Percentiles rank a stretch among this genome's conserved stretches.
phyloP scores from a whole-genome alignment of 2,797 vertebrate species.

The Oreonectes daqikongensis region DNA sequence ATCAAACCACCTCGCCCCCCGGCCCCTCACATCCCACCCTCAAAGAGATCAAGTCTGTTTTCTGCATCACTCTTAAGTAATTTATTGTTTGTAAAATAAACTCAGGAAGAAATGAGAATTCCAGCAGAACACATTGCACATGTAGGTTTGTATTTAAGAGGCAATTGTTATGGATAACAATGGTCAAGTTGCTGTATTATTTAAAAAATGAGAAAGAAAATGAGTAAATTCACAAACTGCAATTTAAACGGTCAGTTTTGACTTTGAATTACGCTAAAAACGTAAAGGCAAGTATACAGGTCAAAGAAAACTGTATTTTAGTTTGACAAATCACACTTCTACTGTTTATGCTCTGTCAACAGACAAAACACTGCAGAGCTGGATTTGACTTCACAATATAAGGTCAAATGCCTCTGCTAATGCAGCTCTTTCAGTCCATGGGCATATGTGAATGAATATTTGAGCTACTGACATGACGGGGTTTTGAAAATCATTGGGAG shows the following conservation, averaged over 20 bases:
- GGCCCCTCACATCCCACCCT: slow-evolving; percentile 20
- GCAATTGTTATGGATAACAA: background rate
- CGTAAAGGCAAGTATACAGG: background rate
- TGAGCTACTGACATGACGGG: background rate
- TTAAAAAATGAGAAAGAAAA: background rate
- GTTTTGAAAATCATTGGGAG: background rate
- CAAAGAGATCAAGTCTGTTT: slow-evolving; percentile 68
- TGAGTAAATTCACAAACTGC: background rate
- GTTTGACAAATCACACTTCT: background rate
- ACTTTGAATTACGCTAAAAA: background rate
- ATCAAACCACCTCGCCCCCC: slow-evolving; percentile 47
- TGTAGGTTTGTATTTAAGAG: background rate
- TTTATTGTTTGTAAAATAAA: slow-evolving; percentile 69
- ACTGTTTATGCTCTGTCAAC: background rate
- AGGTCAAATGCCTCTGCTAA: background rate
- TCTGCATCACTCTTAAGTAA: slow-evolving; percentile 69
- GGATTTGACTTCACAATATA: background rate
- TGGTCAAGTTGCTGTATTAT: background rate
- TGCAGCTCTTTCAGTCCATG: background rate
- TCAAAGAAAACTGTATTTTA: background rate
- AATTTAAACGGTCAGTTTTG: no score
- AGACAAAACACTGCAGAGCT: background rate
- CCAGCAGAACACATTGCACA: slow-evolving; percentile 51
- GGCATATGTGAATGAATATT: background rate
- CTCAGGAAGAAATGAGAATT: slow-evolving; percentile 64